A percentile compares a stretch with the other conserved stretches of the same genome.
phyloP scores from a whole-genome alignment of 2,113 vertebrate genomes.

The Lethenteron camtschaticum region DNA sequence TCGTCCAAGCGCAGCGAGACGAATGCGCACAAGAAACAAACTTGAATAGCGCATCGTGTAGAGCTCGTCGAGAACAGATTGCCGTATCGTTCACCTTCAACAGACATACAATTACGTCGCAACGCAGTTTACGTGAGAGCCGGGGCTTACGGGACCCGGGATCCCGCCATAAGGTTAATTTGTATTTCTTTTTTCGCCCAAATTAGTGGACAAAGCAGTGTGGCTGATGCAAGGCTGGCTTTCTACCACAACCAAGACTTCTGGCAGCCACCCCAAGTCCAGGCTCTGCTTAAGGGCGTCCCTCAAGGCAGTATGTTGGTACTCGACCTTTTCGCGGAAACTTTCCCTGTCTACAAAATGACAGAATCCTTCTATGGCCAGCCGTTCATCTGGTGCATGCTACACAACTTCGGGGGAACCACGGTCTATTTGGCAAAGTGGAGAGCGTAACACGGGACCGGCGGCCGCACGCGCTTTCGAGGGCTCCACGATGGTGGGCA shows the following conservation, averaged over 20 bases:
- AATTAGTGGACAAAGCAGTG: conserved; percentile 50
- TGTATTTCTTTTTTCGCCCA: too few relatives aligned
- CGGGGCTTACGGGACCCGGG: too few relatives aligned
- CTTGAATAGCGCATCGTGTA: too few relatives aligned
- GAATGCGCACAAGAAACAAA: too few relatives aligned
- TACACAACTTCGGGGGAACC: conserved; percentile 89
- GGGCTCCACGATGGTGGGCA: conserved; percentile 66
- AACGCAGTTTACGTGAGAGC: too few relatives aligned
- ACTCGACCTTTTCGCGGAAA: conserved; percentile 73
- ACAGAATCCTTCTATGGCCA: conserved; percentile 78
- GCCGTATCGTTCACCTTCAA: too few relatives aligned
- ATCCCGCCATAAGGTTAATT: too few relatives aligned
- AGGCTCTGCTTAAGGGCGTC: conserved; percentile 46
- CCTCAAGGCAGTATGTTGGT: conserved; percentile 61
- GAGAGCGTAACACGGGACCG: conserved; percentile 56
- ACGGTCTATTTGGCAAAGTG: conserved; percentile 54
- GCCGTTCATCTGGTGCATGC: conserved; percentile 98
- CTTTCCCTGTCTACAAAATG: conserved; percentile 37
- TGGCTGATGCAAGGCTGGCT: conserved; percentile 97
- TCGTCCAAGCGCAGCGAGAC: too few relatives aligned
- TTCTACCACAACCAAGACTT: conserved; percentile 48
- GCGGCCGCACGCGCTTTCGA: conserved; percentile 41
- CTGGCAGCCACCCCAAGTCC: conserved; percentile 59
- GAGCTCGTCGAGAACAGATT: too few relatives aligned
- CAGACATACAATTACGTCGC: too few relatives aligned